Conservation (phyloP, 2,113 vertebrate species). For the Trochalopteron elliotii region DNA sequence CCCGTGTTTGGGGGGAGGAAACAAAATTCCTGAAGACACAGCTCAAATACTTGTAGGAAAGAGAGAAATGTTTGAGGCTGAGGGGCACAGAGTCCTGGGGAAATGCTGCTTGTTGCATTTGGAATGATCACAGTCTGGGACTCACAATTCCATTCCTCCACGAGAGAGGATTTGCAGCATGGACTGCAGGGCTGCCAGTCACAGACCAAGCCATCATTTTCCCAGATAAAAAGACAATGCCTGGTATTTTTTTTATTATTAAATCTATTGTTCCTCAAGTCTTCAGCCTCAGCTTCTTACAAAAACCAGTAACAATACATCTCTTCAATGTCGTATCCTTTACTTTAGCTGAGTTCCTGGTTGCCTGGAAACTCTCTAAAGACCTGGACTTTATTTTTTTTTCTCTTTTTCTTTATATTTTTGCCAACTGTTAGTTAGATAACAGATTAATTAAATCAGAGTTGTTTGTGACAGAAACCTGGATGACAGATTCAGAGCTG, state of each 20-base stretch:
- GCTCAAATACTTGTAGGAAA: neutral
- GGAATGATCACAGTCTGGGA: neutral
- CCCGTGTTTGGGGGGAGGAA: neutral
- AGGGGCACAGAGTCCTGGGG: neutral
- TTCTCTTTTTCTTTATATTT: neutral
- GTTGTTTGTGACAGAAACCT: neutral
- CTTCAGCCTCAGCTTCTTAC: neutral
- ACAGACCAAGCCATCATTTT: neutral
- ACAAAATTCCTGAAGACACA: neutral
- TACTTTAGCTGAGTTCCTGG: neutral
- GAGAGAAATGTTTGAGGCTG: neutral
- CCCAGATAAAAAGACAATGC: neutral
- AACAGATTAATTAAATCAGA: neutral
- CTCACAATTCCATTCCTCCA: neutral
- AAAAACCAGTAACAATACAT: neutral
- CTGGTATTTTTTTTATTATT: neutral
- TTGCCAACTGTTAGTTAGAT: neutral
- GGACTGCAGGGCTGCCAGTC: neutral
- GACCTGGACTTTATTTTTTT: neutral
- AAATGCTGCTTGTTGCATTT: neutral
- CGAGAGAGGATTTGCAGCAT: neutral
- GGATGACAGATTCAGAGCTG: neutral
- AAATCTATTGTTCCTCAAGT: slow-evolving; percentile 2
- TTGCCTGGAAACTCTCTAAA: slow-evolving; percentile 50
- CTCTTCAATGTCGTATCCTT: neutral